A percentile compares a stretch with the other conserved stretches of the same genome.
Evolutionary conservation across 2,113 vertebrate species (phyloP).

Genomic region (Semnopithecus entellus): DNA sequence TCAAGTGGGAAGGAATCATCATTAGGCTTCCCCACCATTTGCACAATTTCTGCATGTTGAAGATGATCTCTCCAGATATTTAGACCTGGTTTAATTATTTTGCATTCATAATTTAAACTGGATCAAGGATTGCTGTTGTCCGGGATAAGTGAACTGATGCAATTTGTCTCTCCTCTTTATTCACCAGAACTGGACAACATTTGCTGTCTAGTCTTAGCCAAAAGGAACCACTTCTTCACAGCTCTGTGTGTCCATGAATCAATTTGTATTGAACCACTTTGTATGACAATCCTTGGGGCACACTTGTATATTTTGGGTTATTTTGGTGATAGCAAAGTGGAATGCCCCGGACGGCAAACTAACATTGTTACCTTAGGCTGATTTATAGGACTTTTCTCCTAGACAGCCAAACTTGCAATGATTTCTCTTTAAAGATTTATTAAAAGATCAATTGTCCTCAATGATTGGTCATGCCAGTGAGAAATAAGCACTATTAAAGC

Average conservation of each 20-base stretch:
- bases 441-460: conserved; percentile 77
- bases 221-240: neutral
- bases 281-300: conserved; percentile 52
- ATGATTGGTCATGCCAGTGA: conserved; percentile 69
- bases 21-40: neutral
- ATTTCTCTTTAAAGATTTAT: conserved; percentile 79
- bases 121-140: neutral
- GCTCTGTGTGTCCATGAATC: conserved; percentile 48
- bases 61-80: neutral
- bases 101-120: neutral
- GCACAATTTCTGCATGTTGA: neutral
- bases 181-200: neutral
- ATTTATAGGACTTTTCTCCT: conserved; percentile 72
- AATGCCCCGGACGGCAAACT: conserved; percentile 51
- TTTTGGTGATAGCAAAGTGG: conserved; percentile 68
- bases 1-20: neutral
- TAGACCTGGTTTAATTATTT: neutral
- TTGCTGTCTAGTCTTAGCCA: neutral
- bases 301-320: conserved; percentile 65
- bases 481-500: conserved; percentile 62
- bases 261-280: conserved; percentile 62
- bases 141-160: neutral
- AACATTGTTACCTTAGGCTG: conserved; percentile 66
- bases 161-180: neutral
- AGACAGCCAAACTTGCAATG: conserved; percentile 67